A percentile compares a stretch with the other conserved stretches of the same genome.
Evolutionary conservation across 2,888 invertebrate species (phyloP).

Genomic region (Tineola bisselliella): DNA sequence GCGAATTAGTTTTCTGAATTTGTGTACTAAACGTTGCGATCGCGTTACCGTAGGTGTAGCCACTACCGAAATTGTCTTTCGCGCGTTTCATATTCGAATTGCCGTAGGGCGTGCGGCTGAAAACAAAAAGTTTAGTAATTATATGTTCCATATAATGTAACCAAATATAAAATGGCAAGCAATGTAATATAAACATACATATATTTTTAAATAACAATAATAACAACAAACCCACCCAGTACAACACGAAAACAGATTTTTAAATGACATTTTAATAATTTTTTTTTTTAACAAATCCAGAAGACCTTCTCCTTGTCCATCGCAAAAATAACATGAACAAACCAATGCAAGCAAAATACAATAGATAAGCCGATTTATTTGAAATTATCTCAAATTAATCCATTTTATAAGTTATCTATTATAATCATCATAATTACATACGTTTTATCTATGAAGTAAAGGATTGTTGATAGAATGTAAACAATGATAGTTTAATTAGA

Average conservation of each 20-base stretch:
- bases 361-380: background rate
- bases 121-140: constrained; percentile 17
- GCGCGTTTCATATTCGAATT: constrained; percentile 45
- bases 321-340: background rate
- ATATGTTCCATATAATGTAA: background rate
- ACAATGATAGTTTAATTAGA: too few species aligned
- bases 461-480: background rate
- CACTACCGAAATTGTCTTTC: constrained; percentile 53
- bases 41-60: constrained; percentile 52
- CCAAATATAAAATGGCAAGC: too few species aligned
- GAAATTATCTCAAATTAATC: background rate
- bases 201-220: too few species aligned
- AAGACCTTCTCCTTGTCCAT: too few species aligned
- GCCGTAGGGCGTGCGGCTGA: constrained; percentile 38
- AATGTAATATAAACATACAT: too few species aligned
- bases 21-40: constrained; percentile 33
- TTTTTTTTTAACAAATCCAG: too few species aligned
- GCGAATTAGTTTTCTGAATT: constrained; percentile 16
- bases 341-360: background rate
- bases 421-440: background rate
- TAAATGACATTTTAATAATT: background rate
- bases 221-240: background rate
- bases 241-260: background rate
- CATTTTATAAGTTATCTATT: background rate
- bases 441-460: background rate